Evolutionary conservation across 1,140 invertebrate genomes (phyloP), one percentile per base, ranked within the genome.

Genomic region (Drosophila pseudoananassae): DNA sequence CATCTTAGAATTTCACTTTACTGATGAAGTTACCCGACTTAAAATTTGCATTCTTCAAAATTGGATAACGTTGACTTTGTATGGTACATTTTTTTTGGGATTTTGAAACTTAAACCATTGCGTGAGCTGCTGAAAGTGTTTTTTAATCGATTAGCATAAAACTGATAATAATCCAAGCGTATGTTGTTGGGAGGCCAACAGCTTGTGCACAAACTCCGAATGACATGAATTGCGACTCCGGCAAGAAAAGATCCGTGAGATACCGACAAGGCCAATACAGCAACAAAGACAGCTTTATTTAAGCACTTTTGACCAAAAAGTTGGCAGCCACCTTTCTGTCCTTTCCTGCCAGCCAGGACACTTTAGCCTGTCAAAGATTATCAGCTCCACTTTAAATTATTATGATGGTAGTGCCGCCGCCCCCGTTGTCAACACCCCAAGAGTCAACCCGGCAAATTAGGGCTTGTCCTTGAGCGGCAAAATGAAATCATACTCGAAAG

Each of bases 321-420:
- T 29, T 27, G 14, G 17, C 15, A 40, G 47, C 56, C 73, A 70
- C 64, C 74, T 76, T 76, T 73, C 6, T 5, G 25, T 73, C 25
- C 36, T 50, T 59, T 74, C 17, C 55, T 4, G 63, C 63, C 66
- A 57, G 31, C 58, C 55, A 75, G 70, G 53, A 75, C 59, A 78
- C 75, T 83, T 78, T 82, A 23, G 64, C 56, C 64, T 65, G 64
- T 52, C 64, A 58, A 78, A 82, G 79, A 78, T 82, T 75, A 82
- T 82, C 79, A 82, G 75, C 54, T 55, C 43, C 55, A 46, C 52
- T 78, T 55, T 69, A 82, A 83, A 83, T 75, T 83, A 75, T 83
- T 82, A 78, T 75, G 75, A 78, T 82, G 79, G 56, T 59, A 38
- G 56, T 61, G 53, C 20, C 52, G 29, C 53, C 40, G 52, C 14